Evolutionary conservation across 2,113 vertebrate species (phyloP).

Genomic region (Oostethus manadensis): DNA sequence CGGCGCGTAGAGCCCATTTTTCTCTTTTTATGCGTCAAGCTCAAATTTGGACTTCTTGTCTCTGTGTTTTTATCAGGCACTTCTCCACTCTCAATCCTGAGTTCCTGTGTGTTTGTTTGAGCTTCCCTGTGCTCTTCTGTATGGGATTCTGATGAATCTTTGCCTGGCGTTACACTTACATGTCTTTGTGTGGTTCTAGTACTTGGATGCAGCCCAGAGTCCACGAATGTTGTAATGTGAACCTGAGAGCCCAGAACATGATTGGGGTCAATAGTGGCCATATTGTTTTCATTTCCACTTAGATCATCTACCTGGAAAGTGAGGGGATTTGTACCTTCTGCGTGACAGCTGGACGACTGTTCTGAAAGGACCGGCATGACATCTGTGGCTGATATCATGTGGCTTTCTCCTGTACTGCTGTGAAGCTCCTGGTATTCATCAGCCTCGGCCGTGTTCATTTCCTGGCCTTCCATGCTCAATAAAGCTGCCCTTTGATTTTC

Average conservation of each 20-base stretch:
- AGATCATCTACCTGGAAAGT: neutral
- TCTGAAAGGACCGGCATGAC: slow-evolving; percentile 2
- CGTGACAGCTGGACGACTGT: slow-evolving; percentile 2
- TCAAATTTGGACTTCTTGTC: slow-evolving; percentile 20
- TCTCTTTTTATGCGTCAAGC: slow-evolving; percentile 28
- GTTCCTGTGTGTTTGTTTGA: neutral
- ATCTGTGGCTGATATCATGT: neutral
- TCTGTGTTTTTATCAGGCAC: slow-evolving; percentile 4
- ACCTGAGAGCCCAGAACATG: slow-evolving; percentile 5
- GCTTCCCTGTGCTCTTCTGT: neutral
- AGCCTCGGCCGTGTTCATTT: slow-evolving; percentile 2
- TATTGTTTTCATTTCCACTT: neutral
- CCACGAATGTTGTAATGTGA: neutral
- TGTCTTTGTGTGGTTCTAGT: slow-evolving; percentile 10
- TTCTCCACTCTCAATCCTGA: slow-evolving; percentile 3
- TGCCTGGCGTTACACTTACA: neutral
- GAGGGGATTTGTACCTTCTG: slow-evolving; percentile 8
- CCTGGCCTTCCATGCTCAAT: slow-evolving; percentile 6
- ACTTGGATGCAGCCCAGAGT: neutral
- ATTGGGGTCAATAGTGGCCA: neutral
- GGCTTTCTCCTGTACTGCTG: slow-evolving; percentile 9
- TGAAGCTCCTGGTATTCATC: neutral
- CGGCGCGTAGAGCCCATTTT: slow-evolving; percentile 58
- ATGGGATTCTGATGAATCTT: neutral
- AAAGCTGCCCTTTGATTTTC: slow-evolving; percentile 6